phyloP scores from a whole-genome alignment of 2,113 vertebrate genomes.

The Piprites chloris region DNA sequence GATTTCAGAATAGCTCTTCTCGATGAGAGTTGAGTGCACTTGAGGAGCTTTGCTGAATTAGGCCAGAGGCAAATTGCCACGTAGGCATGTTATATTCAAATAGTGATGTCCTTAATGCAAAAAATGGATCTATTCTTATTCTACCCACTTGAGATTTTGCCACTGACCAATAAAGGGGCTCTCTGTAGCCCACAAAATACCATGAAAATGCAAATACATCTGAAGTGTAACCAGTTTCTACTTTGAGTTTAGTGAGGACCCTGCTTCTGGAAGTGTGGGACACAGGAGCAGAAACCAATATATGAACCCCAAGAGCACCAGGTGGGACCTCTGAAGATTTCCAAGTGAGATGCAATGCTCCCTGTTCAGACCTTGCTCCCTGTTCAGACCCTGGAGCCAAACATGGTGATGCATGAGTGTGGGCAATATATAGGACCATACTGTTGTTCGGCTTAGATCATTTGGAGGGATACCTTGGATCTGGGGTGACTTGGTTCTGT shows the following conservation, averaged over 20 bases:
- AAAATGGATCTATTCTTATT: background rate
- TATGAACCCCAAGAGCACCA: background rate
- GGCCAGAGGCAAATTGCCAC: background rate
- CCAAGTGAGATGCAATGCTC: background rate
- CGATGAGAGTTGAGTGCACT: background rate
- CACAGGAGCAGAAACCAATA: background rate
- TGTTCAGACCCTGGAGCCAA: background rate
- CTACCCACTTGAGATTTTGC: background rate
- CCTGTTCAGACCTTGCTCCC: background rate
- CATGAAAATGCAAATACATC: background rate
- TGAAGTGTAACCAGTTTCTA: background rate
- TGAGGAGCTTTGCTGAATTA: background rate
- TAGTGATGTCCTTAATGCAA: background rate
- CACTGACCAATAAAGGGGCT: background rate
- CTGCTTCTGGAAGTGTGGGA: background rate
- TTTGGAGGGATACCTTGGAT: background rate
- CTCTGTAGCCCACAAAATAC: background rate
- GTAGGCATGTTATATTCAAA: background rate
- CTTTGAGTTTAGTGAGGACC: background rate
- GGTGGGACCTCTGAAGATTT: background rate
- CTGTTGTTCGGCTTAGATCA: background rate
- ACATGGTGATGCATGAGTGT: fast-evolving
- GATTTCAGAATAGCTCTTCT: background rate
- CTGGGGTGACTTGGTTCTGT: background rate
- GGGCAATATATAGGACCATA: background rate